Percentiles rank a stretch among this genome's conserved stretches.
Evolutionary conservation across 30 jellyfish, hydroid and myxozoan species (phyloP).

Genomic region (Chrysaora quinquecirrha): DNA sequence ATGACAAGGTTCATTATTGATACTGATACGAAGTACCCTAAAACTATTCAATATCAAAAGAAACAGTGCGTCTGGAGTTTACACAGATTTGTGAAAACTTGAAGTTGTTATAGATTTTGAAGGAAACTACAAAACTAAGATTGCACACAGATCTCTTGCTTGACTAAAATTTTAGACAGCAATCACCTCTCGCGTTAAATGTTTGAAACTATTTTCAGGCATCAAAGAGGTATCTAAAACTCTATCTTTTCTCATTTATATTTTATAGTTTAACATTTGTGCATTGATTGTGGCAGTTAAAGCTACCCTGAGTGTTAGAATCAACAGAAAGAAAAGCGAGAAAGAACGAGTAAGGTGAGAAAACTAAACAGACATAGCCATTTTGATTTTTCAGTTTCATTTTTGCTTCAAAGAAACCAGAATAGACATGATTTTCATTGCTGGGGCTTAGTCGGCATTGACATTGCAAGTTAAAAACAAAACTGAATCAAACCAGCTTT

Average conservation of each 20-base stretch:
- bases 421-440: not conserved
- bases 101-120: too few species aligned
- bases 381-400: not conserved
- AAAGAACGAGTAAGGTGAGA: slow-evolving; percentile 38
- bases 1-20: too few species aligned
- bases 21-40: too few species aligned
- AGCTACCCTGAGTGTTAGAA: slow-evolving; percentile 46
- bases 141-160: too few species aligned
- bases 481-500: not conserved
- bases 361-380: not conserved
- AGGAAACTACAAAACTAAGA: too few species aligned
- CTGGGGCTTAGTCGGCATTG: not conserved
- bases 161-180: too few species aligned
- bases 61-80: too few species aligned
- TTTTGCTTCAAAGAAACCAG: not conserved
- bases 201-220: not conserved
- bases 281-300: slow-evolving; percentile 36
- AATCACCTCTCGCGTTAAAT: not conserved
- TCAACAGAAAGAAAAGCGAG: slow-evolving; percentile 44
- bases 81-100: too few species aligned
- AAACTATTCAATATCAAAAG: too few species aligned
- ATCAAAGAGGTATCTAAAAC: not conserved
- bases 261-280: slow-evolving; percentile 29
- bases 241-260: too few species aligned
- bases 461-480: not conserved